Evolutionary conservation across 2,888 invertebrate genomes (phyloP).

Genomic region (Cerastis rubricosa): DNA sequence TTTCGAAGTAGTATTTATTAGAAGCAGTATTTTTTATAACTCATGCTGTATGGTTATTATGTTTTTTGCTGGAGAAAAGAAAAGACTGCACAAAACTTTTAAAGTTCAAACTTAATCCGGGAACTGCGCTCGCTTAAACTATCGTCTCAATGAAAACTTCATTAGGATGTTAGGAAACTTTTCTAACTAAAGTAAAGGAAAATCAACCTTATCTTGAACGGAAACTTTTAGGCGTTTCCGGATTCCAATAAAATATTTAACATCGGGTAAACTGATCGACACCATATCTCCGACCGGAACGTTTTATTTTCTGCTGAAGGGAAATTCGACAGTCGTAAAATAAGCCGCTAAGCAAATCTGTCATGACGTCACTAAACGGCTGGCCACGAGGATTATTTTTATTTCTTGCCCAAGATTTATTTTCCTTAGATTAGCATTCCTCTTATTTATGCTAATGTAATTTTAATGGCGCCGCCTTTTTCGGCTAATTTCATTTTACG

Average conservation of each 20-base stretch:
- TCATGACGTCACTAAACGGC: slow-evolving; percentile 83
- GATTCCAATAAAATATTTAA: slow-evolving; percentile 59
- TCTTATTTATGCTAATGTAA: slow-evolving; percentile 91
- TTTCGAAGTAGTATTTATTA: slow-evolving; percentile 27
- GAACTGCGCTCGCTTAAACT: slow-evolving; percentile 33
- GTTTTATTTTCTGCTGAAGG: slow-evolving; percentile 64
- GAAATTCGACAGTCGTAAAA: slow-evolving; percentile 67
- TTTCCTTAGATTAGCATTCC: slow-evolving; percentile 90
- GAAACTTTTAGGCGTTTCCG: slow-evolving; percentile 36
- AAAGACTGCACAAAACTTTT: slow-evolving; percentile 6
- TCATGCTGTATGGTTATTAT: neutral
- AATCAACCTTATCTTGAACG: slow-evolving; percentile 49
- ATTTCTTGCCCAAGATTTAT: slow-evolving; percentile 88
- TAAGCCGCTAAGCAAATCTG: slow-evolving; percentile 76
- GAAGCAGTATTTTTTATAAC: neutral
- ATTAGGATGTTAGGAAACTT: slow-evolving; percentile 47
- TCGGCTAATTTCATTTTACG: slow-evolving; percentile 89
- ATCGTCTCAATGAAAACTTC: slow-evolving; percentile 37
- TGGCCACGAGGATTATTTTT: slow-evolving; percentile 86
- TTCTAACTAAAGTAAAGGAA: slow-evolving; percentile 34
- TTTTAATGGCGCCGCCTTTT: slow-evolving; percentile 90
- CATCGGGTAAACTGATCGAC: slow-evolving; percentile 48
- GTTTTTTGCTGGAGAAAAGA: neutral
- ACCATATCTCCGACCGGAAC: slow-evolving; percentile 51
- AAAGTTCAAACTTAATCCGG: slow-evolving; percentile 18